Base-by-base conservation (phyloP, 2,113 vertebrate species). In the Gallinago media region DNA sequence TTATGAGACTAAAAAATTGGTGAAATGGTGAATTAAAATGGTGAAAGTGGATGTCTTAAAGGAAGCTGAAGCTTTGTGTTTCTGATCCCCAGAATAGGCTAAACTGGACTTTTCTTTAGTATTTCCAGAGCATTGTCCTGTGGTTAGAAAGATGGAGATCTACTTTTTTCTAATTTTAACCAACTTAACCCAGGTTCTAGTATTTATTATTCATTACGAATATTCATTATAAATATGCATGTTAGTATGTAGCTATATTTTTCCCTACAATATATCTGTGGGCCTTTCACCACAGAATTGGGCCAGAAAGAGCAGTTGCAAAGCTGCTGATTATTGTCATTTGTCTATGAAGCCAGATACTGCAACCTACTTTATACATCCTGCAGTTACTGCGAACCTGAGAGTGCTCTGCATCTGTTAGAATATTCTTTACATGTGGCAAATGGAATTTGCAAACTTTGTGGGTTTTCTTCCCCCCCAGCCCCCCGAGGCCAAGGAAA, bases 201-300 rank as follows among this genome's bases (percentile, higher is more conserved):
- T 55, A 13, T 58, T 62, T 3, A 2, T 74, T 72, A 34, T 22
- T 83, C 16, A 13, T 66, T 52, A 21, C 0, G 0, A 40, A 17
- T 11, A 59, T 29, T 42, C 40, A 29, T 44, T 42, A 11, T 23
- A 38, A 6, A 40, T 3, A 26, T 1, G 11, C 1, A 3, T 1
- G 0, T 59, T 26, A 59, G 10, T 26, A 6, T 17, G 17, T 44
- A 85, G 4, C 36, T 81, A 0, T 26, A 6, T 66, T 76, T 85
- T 67, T 21, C 20, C 7, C 47, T 67, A 3, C 47, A n/a, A 42
- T 29, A 3, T 6, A 7, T 36, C 46, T 61, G 29, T 62, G 47
- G 52, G 19, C 10, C 10, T 86, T 80, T 32, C 25, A 46, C 5
- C 10, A 18, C 25, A 32, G 59, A 87, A 55, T 11, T 55, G 62